Percentiles rank a stretch among this genome's conserved stretches.
Conservation (phyloP, 2,888 invertebrate genomes). For the Hydropsyche betteni region DNA sequence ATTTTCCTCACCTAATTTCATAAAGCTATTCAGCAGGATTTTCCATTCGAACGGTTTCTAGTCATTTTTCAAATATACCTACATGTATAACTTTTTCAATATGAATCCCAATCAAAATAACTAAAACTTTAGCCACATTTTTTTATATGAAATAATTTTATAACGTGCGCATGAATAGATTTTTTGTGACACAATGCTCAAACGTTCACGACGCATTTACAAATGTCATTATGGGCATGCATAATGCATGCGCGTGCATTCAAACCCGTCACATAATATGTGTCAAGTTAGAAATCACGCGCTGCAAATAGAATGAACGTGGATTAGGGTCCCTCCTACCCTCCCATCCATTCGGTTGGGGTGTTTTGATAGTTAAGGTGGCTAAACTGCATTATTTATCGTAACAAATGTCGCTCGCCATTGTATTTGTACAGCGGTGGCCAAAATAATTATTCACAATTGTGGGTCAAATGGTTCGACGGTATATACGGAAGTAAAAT, state of each 20-base stretch:
- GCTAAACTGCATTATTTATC: constrained; percentile 45
- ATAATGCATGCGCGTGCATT: neutral
- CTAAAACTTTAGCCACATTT: too few species aligned
- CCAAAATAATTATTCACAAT: constrained; percentile 31
- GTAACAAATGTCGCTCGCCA: constrained; percentile 43
- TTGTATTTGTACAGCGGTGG: constrained; percentile 36
- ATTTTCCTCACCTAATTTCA: constrained; percentile 13
- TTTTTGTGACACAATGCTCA: neutral
- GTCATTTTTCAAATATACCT: neutral
- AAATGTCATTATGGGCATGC: neutral
- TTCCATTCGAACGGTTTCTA: constrained; percentile 1
- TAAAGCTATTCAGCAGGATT: neutral
- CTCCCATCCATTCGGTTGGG: neutral
- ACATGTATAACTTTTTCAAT: too few species aligned
- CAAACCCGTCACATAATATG: neutral
- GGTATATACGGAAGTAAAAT: too few species aligned
- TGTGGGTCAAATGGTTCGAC: neutral
- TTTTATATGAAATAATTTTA: too few species aligned
- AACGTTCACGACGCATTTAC: neutral
- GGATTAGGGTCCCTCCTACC: constrained; percentile 2
- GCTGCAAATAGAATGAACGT: constrained; percentile 1
- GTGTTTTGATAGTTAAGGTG: constrained; percentile 29
- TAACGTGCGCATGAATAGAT: neutral
- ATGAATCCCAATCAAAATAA: too few species aligned
- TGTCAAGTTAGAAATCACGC: neutral